Conservation (phyloP, 1,140 invertebrate species). For the Paralvinella palmiformis region DNA sequence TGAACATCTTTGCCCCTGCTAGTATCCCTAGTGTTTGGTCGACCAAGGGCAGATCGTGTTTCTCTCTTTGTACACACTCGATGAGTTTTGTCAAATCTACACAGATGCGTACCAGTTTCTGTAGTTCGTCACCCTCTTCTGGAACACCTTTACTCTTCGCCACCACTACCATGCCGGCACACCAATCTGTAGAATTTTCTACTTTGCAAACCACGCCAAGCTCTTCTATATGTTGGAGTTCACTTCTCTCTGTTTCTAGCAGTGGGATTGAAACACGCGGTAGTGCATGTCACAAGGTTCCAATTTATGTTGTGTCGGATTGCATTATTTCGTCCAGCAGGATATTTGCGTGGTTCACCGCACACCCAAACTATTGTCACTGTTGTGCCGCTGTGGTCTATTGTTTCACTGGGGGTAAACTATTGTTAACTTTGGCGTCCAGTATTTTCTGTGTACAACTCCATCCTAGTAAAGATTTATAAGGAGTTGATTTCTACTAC, state of each 20-base stretch:
- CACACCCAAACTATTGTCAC: not conserved
- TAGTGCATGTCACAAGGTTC: not conserved
- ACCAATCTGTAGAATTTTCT: conserved; percentile 22
- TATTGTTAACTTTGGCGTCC: not conserved
- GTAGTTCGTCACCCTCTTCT: conserved; percentile 9
- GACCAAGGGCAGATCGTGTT: conserved; percentile 22
- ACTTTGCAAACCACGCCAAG: conserved; percentile 20
- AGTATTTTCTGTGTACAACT: not conserved
- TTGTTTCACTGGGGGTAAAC: not conserved
- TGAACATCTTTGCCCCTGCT: conserved; percentile 25
- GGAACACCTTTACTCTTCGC: conserved; percentile 19
- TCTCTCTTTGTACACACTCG: conserved; percentile 20
- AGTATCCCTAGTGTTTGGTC: conserved; percentile 28
- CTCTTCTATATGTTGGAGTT: conserved; percentile 19
- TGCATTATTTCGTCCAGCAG: not conserved
- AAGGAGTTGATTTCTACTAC: too few relatives aligned
- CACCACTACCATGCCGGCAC: conserved; percentile 22
- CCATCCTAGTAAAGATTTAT: not conserved
- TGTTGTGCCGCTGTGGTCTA: not conserved
- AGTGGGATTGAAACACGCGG: conserved; percentile 17
- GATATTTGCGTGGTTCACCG: not conserved
- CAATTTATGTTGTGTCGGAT: not conserved
- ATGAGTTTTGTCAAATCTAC: conserved; percentile 27
- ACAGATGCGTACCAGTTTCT: conserved; percentile 22
- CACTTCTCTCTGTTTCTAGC: conserved; percentile 8